Conservation (phyloP, 2,888 invertebrate species). For the Zootermopsis nevadensis region DNA sequence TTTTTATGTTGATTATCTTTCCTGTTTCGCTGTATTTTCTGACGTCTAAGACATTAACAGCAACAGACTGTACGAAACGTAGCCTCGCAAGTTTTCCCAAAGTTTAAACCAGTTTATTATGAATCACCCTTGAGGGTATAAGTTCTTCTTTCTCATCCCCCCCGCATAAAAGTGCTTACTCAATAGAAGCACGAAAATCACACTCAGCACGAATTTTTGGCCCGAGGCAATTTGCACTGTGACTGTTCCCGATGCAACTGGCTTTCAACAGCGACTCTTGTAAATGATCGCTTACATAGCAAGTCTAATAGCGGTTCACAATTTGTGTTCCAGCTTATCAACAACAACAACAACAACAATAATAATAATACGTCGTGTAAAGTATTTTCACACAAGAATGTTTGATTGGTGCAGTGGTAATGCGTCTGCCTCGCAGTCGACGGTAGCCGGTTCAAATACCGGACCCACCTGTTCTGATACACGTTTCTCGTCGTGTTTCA, state of each 20-base stretch:
- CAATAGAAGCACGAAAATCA: slow-evolving; percentile 28
- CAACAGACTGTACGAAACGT: not conserved
- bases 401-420: no score
- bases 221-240: not conserved
- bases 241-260: not conserved
- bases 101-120: slow-evolving; percentile 13
- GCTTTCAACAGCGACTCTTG: not conserved
- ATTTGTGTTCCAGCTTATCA: no score
- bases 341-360: no score
- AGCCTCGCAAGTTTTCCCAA: slow-evolving; percentile 1
- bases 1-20: no score
- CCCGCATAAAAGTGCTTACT: slow-evolving; percentile 7
- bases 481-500: no score
- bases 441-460: no score
- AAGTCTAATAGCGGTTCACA: not conserved
- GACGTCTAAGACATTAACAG: not conserved
- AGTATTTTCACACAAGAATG: no score
- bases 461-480: no score
- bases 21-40: no score
- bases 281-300: not conserved
- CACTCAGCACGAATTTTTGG: slow-evolving; percentile 24
- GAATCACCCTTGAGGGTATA: slow-evolving; percentile 10
- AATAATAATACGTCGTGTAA: no score
- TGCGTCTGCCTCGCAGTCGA: no score
- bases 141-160: not conserved